Evolutionary conservation across 2,888 invertebrate species (phyloP).

Genomic region (Acleris literana): DNA sequence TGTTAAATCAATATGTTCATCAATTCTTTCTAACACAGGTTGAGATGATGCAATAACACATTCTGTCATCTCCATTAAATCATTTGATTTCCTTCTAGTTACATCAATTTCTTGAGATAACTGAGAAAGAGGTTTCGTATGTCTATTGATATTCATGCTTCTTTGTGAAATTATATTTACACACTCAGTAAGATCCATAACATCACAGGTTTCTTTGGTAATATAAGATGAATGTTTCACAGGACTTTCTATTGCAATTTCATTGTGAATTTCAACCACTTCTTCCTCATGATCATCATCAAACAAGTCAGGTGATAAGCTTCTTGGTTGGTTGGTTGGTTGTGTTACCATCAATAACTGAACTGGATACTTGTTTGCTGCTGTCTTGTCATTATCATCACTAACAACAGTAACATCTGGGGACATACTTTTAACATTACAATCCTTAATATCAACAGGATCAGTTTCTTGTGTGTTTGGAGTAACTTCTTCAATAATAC

Average conservation of each 20-base stretch:
- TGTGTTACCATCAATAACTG: slow-evolving; percentile 32
- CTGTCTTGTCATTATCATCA: background rate
- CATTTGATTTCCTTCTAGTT: slow-evolving; percentile 58
- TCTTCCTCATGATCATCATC: slow-evolving; percentile 63
- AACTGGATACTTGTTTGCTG: slow-evolving; percentile 4
- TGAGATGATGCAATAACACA: slow-evolving; percentile 54
- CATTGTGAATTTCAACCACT: slow-evolving; percentile 23
- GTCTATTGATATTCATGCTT: slow-evolving; percentile 20
- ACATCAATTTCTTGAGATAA: slow-evolving; percentile 46
- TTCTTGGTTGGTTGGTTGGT: slow-evolving; percentile 45
- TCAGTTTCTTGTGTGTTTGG: slow-evolving; percentile 20
- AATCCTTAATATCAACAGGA: background rate
- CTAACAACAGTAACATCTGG: background rate
- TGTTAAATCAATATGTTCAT: slow-evolving; percentile 54
- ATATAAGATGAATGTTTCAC: slow-evolving; percentile 2
- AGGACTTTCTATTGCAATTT: slow-evolving; percentile 14
- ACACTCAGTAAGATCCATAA: slow-evolving; percentile 63
- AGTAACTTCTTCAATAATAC: slow-evolving; percentile 15
- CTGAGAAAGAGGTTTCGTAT: slow-evolving; percentile 36
- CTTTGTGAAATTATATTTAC: slow-evolving; percentile 42
- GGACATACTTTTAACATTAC: background rate
- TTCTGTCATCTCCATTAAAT: slow-evolving; percentile 70
- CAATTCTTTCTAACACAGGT: slow-evolving; percentile 37
- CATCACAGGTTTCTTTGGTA: slow-evolving; percentile 43
- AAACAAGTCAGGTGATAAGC: slow-evolving; percentile 76